These are phyloP conservation scores for Spea multiplicata DNA, from an alignment of 2,113 vertebrate genomes.

Conservation along the genomic window DNA sequence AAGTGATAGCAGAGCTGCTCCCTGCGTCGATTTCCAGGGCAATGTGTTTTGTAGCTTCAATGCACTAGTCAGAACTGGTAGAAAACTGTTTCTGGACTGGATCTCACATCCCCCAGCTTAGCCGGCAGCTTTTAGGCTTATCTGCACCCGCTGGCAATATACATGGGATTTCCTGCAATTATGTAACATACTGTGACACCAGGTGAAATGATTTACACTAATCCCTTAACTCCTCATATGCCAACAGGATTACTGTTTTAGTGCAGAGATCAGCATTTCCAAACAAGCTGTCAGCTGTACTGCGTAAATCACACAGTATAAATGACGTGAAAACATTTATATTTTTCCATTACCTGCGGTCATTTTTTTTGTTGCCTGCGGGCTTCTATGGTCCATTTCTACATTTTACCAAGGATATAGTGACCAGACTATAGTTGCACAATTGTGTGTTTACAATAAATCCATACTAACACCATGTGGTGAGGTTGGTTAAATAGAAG, in stretches of 20 bases:
- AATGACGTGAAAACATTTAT: no score
- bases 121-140: conserved; percentile 30
- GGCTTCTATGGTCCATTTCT: no score
- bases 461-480: no score
- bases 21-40: neutral
- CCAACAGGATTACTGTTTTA: conserved; percentile 25
- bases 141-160: conserved; percentile 12
- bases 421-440: no score
- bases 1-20: neutral
- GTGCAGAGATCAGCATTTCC: conserved; percentile 11
- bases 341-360: no score
- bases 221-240: conserved; percentile 35
- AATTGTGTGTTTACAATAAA: no score
- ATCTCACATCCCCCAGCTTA: conserved; percentile 10
- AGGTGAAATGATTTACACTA: conserved; percentile 26
- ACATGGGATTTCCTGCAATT: conserved; percentile 42
- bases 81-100: conserved; percentile 3
- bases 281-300: neutral
- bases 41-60: neutral
- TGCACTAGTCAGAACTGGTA: neutral
- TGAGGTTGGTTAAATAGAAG: no score
- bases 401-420: no score
- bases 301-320: neutral
- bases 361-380: no score
- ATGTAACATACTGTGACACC: conserved; percentile 39